A percentile compares a stretch with the other conserved stretches of the same genome.
Conservation (phyloP, 2,888 invertebrate genomes). For the Philhelius pedissequus region DNA sequence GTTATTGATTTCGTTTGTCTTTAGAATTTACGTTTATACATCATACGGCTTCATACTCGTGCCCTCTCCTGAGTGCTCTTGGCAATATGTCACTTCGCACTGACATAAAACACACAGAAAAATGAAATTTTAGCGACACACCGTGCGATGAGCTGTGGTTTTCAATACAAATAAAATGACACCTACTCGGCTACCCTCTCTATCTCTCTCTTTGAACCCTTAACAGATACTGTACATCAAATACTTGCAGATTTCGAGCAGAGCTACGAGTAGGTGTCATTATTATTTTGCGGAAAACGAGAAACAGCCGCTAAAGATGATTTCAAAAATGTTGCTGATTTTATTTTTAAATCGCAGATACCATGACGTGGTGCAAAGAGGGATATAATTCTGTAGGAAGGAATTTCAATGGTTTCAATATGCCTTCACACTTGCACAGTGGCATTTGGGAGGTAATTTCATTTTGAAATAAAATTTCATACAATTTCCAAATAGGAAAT, state of each 20-base stretch:
- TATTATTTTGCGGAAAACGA: not conserved
- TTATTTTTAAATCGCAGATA: no score
- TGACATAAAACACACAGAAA: slow-evolving; percentile 17
- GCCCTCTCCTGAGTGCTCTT: not conserved
- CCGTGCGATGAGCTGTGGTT: slow-evolving; percentile 50
- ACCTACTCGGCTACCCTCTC: no score
- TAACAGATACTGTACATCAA: not conserved
- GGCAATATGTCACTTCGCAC: slow-evolving; percentile 43
- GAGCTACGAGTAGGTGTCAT: not conserved
- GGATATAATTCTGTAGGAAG: no score
- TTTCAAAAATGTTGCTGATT: no score
- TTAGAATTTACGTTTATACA: slow-evolving; percentile 8
- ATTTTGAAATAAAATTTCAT: no score
- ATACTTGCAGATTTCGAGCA: not conserved
- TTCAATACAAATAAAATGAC: slow-evolving; percentile 15
- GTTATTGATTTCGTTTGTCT: slow-evolving; percentile 61
- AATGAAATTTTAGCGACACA: slow-evolving; percentile 35
- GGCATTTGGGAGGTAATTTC: no score
- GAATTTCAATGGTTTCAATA: no score
- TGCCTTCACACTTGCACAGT: no score
- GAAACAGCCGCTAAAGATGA: no score
- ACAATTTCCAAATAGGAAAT: no score
- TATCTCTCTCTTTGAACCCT: no score
- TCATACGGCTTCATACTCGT: not conserved
- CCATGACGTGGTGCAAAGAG: no score